Conservation (phyloP, 2,888 invertebrate species). For the Neoitamus cyanurus region DNA sequence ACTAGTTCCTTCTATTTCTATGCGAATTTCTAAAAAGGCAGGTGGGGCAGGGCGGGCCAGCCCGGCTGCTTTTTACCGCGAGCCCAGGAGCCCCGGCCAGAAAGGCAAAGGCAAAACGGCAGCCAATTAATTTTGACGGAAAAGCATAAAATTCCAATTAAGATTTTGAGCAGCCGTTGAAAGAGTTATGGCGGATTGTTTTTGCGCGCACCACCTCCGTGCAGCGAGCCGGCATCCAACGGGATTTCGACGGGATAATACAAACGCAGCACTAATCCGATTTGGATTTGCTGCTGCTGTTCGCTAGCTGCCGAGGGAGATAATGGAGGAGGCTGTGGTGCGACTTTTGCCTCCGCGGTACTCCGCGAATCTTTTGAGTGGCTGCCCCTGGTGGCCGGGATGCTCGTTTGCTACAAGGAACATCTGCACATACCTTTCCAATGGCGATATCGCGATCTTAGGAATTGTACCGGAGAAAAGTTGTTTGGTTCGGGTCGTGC, state of each 20-base stretch:
- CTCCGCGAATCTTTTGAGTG: not conserved
- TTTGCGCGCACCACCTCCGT: not conserved
- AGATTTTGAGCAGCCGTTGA: conserved; percentile 37
- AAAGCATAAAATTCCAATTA: conserved; percentile 47
- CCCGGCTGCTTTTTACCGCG: not conserved
- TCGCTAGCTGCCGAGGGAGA: not conserved
- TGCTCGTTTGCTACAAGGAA: not conserved
- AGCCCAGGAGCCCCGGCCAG: not conserved
- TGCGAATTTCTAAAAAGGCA: conserved; percentile 36
- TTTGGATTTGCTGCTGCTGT: not conserved
- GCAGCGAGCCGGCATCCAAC: not conserved
- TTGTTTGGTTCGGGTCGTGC: not conserved
- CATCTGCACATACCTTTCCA: conserved; percentile 8
- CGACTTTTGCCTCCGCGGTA: not conserved
- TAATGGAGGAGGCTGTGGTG: not conserved
- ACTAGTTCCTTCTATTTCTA: conserved; percentile 39
- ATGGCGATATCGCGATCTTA: not conserved
- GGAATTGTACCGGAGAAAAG: not conserved
- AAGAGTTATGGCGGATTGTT: conserved; percentile 26
- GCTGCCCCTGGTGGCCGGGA: not conserved
- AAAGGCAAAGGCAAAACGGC: conserved; percentile 35
- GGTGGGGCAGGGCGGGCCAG: not conserved
- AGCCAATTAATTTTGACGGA: conserved; percentile 47
- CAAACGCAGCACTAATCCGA: not conserved
- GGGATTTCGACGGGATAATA: not conserved